Evolutionary conservation across 2,113 vertebrate genomes (phyloP), one percentile per base, ranked within the genome.

Genomic region (Geococcyx californianus): DNA sequence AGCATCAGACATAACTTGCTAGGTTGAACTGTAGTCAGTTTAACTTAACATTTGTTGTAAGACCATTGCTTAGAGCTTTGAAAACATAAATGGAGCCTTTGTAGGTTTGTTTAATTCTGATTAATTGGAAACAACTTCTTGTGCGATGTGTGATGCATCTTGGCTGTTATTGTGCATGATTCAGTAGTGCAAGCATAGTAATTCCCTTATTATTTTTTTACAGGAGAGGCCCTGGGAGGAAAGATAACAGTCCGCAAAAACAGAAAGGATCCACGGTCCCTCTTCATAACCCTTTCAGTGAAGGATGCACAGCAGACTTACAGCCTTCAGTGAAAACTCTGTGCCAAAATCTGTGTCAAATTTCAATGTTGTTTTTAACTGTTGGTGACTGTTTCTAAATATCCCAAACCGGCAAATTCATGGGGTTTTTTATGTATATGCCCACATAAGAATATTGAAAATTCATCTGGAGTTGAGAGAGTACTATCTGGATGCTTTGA

Each of bases 201-300:
- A 74, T 68, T 52, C 54, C 54, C 81, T 60, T 42, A 82, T 97
- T 92, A 24, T 76, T 76, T 96, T 76, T 96, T 83, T 93, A 9
- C 96, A 99, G 99, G 99, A 78, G 98, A 99, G 56, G 94, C 97
- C 69, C 97, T 99, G 69, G 96, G 90, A 77, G 99, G 99, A 49
- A 99, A 97, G 89, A 98, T 99, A 91, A 96, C 83, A 1, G 98
- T 99, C 36, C 96, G 98, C 76, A 99, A 98, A 87, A 99, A 99
- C 97, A 98, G 97, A 76, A 99, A 99, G 94, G 99, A 99, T 94
- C 99, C 99, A 1, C 98, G 99, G 7, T 98, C 99, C 4, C 98
- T 99, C 83, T 93, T 98, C 13, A 97, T 99, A 94, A 98, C 97
- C 15, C 96, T 99, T 34, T 96, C 94, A 5, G 69, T 99, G 74